A percentile compares a stretch with the other conserved stretches of the same genome.
Evolutionary conservation across 2,113 vertebrate genomes (phyloP).

Genomic region (Pipra filicauda): DNA sequence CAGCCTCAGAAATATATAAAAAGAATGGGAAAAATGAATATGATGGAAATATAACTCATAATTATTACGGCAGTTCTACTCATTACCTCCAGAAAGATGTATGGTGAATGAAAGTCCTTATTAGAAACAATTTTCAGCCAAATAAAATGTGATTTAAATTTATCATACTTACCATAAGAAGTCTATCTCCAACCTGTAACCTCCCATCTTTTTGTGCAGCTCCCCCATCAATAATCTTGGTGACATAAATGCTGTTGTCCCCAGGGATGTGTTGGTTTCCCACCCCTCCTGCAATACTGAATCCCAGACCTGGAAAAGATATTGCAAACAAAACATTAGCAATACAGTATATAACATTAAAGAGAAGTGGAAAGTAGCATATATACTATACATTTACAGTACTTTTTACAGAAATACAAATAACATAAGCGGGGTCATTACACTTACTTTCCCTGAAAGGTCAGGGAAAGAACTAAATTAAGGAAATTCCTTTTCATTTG

Average conservation of each 20-base stretch:
- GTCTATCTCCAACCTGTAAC: slow-evolving; percentile 92
- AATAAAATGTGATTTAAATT: background rate
- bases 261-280: slow-evolving; percentile 97
- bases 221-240: slow-evolving; percentile 95
- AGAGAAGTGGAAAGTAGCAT: background rate
- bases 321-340: background rate
- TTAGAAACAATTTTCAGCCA: background rate
- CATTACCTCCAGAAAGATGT: background rate
- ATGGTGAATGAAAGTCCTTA: background rate
- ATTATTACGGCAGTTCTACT: background rate
- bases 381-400: background rate
- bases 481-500: background rate
- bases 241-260: slow-evolving; percentile 99
- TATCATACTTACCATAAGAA: slow-evolving; percentile 87
- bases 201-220: slow-evolving; percentile 91
- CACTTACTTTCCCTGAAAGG: background rate
- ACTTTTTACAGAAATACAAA: background rate
- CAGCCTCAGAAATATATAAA: background rate
- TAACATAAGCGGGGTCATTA: background rate
- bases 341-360: background rate
- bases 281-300: slow-evolving; percentile 96
- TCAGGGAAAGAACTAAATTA: background rate
- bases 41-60: background rate
- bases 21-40: background rate
- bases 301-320: slow-evolving; percentile 85